These are phyloP conservation scores for Miltochrista miniata DNA, from an alignment of 2,888 invertebrate genomes.

Conservation along the genomic window DNA sequence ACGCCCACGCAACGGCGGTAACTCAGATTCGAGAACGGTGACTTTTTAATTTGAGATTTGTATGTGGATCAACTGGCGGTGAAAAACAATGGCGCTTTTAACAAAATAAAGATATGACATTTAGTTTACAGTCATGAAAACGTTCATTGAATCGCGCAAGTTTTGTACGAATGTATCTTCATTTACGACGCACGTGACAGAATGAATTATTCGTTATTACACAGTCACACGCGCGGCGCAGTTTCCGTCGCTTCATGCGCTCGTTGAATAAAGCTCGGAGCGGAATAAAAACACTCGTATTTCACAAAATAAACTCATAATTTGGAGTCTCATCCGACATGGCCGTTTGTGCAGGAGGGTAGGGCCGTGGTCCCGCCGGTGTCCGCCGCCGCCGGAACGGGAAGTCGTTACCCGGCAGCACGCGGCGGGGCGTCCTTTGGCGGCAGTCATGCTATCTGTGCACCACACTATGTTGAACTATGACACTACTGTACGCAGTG, in stretches of 20 bases:
- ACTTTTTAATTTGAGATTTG: constrained; percentile 30
- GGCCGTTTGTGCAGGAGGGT: too few species aligned
- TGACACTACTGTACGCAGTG: too few species aligned
- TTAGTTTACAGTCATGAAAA: too few species aligned
- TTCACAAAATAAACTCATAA: constrained; percentile 49
- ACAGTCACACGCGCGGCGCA: neutral
- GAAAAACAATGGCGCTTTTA: constrained; percentile 8
- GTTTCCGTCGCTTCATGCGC: constrained; percentile 16
- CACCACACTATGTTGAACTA: too few species aligned
- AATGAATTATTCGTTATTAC: neutral
- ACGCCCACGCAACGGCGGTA: neutral
- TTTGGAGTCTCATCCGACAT: constrained; percentile 38
- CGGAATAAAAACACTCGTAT: constrained; percentile 53
- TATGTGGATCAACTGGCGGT: too few species aligned
- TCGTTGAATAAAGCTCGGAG: constrained; percentile 36
- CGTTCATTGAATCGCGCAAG: too few species aligned
- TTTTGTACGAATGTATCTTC: neutral
- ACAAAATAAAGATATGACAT: constrained; percentile 6
- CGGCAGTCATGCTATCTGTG: constrained; percentile 3
- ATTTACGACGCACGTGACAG: neutral
- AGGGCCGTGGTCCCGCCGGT: constrained; percentile 31
- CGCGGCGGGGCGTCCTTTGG: constrained; percentile 26
- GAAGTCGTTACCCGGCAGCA: constrained; percentile 65
- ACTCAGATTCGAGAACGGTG: constrained; percentile 22
- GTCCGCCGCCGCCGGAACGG: constrained; percentile 59